A percentile compares a stretch with the other conserved stretches of the same genome.
Conservation (phyloP, 2,888 invertebrate species). For the Eugnorisma glareosa region DNA sequence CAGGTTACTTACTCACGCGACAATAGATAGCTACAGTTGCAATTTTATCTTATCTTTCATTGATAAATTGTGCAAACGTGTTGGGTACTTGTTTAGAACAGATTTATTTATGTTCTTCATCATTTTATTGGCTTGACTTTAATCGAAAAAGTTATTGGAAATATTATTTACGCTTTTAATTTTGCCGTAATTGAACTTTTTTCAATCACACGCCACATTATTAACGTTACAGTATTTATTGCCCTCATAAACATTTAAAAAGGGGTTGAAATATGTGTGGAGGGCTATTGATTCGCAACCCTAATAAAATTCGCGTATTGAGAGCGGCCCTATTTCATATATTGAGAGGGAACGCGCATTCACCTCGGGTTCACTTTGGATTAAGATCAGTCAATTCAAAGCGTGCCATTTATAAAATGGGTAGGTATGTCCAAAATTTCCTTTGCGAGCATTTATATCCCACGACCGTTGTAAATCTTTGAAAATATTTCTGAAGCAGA, state of each 20-base stretch:
- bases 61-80: slow-evolving; percentile 40
- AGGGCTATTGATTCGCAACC: slow-evolving; percentile 86
- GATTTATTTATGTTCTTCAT: slow-evolving; percentile 25
- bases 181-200: slow-evolving; percentile 43
- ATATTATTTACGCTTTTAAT: slow-evolving; percentile 16
- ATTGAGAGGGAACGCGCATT: slow-evolving; percentile 80
- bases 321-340: slow-evolving; percentile 83
- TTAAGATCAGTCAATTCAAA: slow-evolving; percentile 78
- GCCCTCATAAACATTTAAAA: slow-evolving; percentile 76
- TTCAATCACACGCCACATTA: slow-evolving; percentile 73
- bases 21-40: slow-evolving; percentile 60
- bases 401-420: slow-evolving; percentile 72
- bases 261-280: slow-evolving; percentile 77
- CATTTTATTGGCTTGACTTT: neutral
- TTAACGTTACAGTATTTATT: slow-evolving; percentile 70
- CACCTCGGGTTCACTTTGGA: slow-evolving; percentile 79
- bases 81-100: slow-evolving; percentile 1
- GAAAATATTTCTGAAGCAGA: slow-evolving; percentile 12
- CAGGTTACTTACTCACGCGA: slow-evolving; percentile 60
- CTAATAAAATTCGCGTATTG: slow-evolving; percentile 87
- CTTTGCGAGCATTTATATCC: slow-evolving; percentile 40
- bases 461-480: slow-evolving; percentile 21
- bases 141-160: slow-evolving; percentile 13
- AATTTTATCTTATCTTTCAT: slow-evolving; percentile 63
- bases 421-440: slow-evolving; percentile 56